phyloP scores from a whole-genome alignment of 1,140 invertebrate species.

The Neomicropteryx cornuta region DNA sequence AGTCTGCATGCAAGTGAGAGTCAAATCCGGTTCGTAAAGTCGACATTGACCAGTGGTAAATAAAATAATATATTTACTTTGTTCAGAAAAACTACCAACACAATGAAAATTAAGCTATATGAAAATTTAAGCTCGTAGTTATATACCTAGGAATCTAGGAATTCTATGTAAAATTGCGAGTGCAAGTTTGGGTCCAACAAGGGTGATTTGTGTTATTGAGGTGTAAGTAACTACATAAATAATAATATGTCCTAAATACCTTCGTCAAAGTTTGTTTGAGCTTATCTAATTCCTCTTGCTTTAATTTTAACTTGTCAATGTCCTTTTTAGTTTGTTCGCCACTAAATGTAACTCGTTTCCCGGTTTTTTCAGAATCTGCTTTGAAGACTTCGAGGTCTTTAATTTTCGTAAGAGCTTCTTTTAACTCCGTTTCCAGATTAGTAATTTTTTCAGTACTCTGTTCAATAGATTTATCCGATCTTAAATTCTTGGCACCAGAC shows the following conservation, averaged over 20 bases:
- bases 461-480: conserved; percentile 39
- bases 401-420: conserved; percentile 46
- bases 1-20: too few relatives aligned
- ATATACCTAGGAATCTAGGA: too few relatives aligned
- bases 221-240: too few relatives aligned
- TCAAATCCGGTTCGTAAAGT: too few relatives aligned
- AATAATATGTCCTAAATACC: conserved; percentile 17
- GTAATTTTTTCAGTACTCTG: conserved; percentile 47
- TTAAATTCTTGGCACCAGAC: conserved; percentile 37
- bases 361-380: conserved; percentile 39
- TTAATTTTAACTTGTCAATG: conserved; percentile 39
- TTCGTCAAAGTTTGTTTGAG: conserved; percentile 33
- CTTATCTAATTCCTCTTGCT: conserved; percentile 40
- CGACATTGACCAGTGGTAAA: too few relatives aligned
- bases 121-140: too few relatives aligned
- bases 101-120: too few relatives aligned
- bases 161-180: too few relatives aligned
- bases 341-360: conserved; percentile 37
- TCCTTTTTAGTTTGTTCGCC: conserved; percentile 37
- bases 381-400: conserved; percentile 43
- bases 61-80: too few relatives aligned
- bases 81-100: too few relatives aligned
- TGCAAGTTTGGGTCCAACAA: too few relatives aligned
- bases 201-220: too few relatives aligned
- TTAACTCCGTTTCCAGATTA: conserved; percentile 51